Base-by-base conservation (phyloP, 2,888 invertebrate genomes). In the Furcula furcula region DNA sequence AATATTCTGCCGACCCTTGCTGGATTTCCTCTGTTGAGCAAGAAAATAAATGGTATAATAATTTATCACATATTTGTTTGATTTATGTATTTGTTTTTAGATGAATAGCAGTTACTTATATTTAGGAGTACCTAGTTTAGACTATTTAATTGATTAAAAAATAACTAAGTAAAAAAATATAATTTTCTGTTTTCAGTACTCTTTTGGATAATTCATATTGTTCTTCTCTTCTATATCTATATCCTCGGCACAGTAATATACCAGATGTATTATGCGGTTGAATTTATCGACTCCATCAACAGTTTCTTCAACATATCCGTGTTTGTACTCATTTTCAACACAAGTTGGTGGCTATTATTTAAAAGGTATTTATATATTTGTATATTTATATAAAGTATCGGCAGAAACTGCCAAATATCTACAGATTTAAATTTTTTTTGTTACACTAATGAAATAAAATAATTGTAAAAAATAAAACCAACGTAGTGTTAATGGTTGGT, bases 221-320 rank as follows among this genome's bases (percentile, higher is more conserved):
- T 30, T 7, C 38, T 64, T 6, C 20, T 41, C 4, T 19, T 48
- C 9, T 65, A 65, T 23, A 47, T 61, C 0, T 63, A 39, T 14
- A 18, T 54, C 7, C 21, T 56, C 7, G 67, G 65, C 0, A 48
- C 52, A 5, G 29, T 55, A 0, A 37, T 60, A 11, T 72, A 66
- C 34, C 59, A 61, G 32, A 46, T 56, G 16, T 56, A 65, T 27
- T 46, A 49, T 18, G 60, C 65, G 1, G 36, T 44, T 0, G 55
- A 34, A 7, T 40, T 51, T 10, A 22, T 55, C 1, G 65, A 65
- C 31, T 50, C 33, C n/a, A 42, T 67, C n/a, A 67, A 66, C 25
- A 67, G 64, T 22, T 58, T 60, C 35, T 59, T 73, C 21, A 70
- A 68, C 16, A 35, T 74, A 12, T 54, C 61, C 0, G 36, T 68